These are phyloP conservation scores for Onychostoma macrolepis DNA, from an alignment of 2,113 vertebrate species.

Conservation along the genomic window DNA sequence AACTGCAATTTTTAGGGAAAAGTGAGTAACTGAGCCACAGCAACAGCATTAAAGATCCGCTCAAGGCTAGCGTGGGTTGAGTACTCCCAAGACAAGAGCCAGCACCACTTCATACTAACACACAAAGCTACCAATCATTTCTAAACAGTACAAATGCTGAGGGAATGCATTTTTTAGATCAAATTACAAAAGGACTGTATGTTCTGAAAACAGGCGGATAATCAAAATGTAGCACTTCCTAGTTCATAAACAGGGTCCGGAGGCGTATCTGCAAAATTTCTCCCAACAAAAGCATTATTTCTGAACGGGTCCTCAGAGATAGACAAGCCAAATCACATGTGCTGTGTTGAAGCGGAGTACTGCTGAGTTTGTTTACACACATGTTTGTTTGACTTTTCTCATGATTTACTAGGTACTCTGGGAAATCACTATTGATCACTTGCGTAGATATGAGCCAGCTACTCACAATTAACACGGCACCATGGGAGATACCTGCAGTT, in stretches of 20 bases:
- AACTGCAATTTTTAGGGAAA: conserved; percentile 8
- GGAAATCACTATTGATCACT: conserved; percentile 53
- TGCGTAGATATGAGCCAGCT: conserved; percentile 28
- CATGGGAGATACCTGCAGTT: conserved; percentile 19
- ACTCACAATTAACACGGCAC: conserved; percentile 41
- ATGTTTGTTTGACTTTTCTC: conserved; percentile 43
- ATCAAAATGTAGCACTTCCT: conserved; percentile 40
- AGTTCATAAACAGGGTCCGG: conserved; percentile 14
- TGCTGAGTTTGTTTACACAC: conserved; percentile 49
- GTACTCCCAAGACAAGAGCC: background rate
- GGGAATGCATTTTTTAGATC: conserved; percentile 8
- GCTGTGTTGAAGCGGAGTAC: conserved; percentile 41
- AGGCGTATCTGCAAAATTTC: conserved; percentile 26
- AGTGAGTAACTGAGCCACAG: background rate
- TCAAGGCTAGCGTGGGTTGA: background rate
- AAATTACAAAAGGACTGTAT: conserved; percentile 11
- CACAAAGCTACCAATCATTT: conserved; percentile 39
- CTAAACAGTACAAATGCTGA: conserved; percentile 26
- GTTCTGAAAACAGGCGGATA: conserved; percentile 10
- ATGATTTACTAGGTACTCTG: conserved; percentile 50
- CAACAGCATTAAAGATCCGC: background rate
- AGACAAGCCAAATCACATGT: conserved; percentile 47
- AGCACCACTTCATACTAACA: background rate
- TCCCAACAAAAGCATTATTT: conserved; percentile 46
- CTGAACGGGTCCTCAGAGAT: conserved; percentile 15